A percentile compares a stretch with the other conserved stretches of the same genome.
Evolutionary conservation across 1,140 invertebrate species (phyloP).

Genomic region (Mesaphorura yosii): DNA sequence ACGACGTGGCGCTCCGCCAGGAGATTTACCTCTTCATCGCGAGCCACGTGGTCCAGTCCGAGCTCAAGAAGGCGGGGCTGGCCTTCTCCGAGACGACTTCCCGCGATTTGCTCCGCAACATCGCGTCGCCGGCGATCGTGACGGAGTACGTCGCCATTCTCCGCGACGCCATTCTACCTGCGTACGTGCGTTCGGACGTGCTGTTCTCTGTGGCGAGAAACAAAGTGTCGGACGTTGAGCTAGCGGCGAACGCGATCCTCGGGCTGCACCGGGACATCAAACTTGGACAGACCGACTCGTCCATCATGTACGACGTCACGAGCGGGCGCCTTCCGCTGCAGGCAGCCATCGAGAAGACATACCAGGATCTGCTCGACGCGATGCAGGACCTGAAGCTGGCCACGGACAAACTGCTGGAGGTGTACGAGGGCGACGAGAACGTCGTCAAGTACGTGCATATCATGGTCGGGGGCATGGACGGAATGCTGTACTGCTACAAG

Average conservation of each 20-base stretch:
- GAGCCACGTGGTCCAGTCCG: no score
- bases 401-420: background rate
- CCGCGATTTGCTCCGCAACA: no score
- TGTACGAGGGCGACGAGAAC: background rate
- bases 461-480: background rate
- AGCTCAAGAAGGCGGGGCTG: no score
- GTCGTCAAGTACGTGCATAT: background rate
- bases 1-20: no score
- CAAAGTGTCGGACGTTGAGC: background rate
- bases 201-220: background rate
- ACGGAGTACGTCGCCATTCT: background rate
- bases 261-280: background rate
- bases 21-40: no score
- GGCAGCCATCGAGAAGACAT: background rate
- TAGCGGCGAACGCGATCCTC: background rate
- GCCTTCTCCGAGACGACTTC: no score
- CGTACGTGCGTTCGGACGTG: background rate
- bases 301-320: background rate
- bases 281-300: background rate
- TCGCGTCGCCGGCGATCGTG: no score
- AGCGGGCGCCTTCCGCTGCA: background rate
- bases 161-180: background rate
- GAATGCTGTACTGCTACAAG: background rate
- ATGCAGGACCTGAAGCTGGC: background rate
- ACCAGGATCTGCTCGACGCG: background rate